Percentiles rank a stretch among this genome's conserved stretches.
Conservation (phyloP, 1,140 invertebrate species). For the Drosophila neocordata region DNA sequence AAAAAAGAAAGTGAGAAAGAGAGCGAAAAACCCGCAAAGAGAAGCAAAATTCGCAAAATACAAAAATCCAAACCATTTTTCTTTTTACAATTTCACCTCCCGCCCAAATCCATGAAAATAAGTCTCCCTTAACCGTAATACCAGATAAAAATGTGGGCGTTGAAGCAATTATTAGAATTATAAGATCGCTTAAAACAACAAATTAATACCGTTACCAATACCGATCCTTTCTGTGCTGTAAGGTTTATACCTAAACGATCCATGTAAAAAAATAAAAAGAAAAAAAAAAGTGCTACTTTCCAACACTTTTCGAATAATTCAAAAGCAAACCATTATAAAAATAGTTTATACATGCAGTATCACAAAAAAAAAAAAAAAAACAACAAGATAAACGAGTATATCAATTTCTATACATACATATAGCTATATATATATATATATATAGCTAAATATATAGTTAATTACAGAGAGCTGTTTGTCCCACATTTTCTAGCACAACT, state of each 20-base stretch:
- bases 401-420: conserved; percentile 3
- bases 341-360: conserved; percentile 57
- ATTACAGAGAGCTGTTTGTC: conserved; percentile 23
- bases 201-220: conserved; percentile 27
- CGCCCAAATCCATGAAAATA: not conserved
- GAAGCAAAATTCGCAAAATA: conserved; percentile 50
- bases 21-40: conserved; percentile 11
- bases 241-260: conserved; percentile 23
- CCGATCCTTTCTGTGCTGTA: conserved; percentile 41
- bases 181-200: conserved; percentile 43
- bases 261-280: conserved; percentile 18
- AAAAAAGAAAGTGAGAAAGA: not conserved
- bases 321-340: conserved; percentile 27
- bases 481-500: conserved; percentile 43
- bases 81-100: conserved; percentile 27
- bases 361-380: conserved; percentile 62
- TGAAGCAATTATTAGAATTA: conserved; percentile 72
- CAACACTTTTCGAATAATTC: conserved; percentile 58
- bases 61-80: conserved; percentile 38
- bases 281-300: conserved; percentile 31
- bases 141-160: conserved; percentile 53
- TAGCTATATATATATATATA: conserved; percentile 12
- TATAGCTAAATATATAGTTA: conserved; percentile 51
- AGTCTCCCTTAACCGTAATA: not conserved
- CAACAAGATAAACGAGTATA: conserved; percentile 39